phyloP scores from a whole-genome alignment of 2,113 vertebrate genomes.

The Anarrhichthys ocellatus region DNA sequence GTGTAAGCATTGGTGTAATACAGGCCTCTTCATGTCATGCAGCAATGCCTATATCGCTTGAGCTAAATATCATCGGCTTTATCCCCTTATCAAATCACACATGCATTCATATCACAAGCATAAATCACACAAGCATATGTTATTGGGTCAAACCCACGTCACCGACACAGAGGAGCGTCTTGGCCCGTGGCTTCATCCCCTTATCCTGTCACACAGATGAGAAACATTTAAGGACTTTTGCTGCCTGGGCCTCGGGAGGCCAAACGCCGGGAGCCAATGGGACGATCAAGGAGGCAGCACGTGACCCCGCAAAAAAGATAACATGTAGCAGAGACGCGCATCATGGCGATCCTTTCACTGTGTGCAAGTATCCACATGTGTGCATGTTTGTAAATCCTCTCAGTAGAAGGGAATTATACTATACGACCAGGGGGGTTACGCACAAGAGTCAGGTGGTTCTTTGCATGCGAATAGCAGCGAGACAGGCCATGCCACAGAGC shows the following conservation, averaged over 20 bases:
- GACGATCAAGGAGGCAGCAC: background rate
- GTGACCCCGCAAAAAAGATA: slow-evolving; percentile 13
- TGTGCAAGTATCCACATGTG: slow-evolving; percentile 13
- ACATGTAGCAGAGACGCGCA: slow-evolving; percentile 43
- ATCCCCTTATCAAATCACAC: slow-evolving; percentile 34
- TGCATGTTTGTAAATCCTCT: slow-evolving; percentile 40
- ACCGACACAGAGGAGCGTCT: background rate
- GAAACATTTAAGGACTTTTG: slow-evolving; percentile 40
- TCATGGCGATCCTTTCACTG: slow-evolving; percentile 40
- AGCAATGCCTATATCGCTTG: background rate
- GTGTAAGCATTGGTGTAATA: background rate
- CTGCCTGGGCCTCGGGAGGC: background rate
- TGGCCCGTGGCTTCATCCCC: slow-evolving; percentile 29
- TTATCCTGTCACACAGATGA: slow-evolving; percentile 51
- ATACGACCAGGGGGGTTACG: slow-evolving; percentile 8
- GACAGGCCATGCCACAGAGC: background rate
- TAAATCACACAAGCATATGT: slow-evolving; percentile 12
- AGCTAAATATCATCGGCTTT: slow-evolving; percentile 13
- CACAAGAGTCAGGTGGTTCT: slow-evolving; percentile 59
- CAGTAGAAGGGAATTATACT: slow-evolving; percentile 44
- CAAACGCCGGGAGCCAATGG: background rate
- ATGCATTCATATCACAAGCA: slow-evolving; percentile 2
- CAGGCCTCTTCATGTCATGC: background rate
- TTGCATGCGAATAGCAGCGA: slow-evolving; percentile 50
- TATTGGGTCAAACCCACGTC: background rate